Evolutionary conservation across 2,113 vertebrate genomes (phyloP).

Genomic region (Trochalopteron elliotii): DNA sequence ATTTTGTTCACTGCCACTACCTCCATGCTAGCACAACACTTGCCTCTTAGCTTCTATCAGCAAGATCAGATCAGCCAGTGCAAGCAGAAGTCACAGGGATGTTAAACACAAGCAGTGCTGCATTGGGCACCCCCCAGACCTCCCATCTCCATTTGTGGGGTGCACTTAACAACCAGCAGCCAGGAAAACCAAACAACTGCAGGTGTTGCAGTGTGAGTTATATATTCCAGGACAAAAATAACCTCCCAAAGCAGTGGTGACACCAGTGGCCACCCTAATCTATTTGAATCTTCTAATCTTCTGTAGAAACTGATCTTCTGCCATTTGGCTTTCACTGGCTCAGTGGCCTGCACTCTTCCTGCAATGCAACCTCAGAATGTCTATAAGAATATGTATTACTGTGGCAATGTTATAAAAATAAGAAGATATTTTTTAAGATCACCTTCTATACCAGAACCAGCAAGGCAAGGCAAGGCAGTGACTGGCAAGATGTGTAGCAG

Average conservation of each 20-base stretch:
- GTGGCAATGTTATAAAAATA: not conserved
- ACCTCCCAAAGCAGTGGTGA: not conserved
- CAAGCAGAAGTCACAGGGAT: rapidly evolving
- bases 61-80: not conserved
- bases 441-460: not conserved
- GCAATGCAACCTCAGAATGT: not conserved
- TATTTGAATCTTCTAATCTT: not conserved
- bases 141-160: rapidly evolving
- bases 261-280: not conserved
- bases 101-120: not conserved
- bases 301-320: not conserved
- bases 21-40: not conserved
- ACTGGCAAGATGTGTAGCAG: not conserved
- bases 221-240: not conserved
- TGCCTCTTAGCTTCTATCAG: not conserved
- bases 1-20: not conserved
- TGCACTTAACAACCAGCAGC: not conserved
- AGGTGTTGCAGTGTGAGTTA: not conserved
- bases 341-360: not conserved
- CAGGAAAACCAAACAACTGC: not conserved
- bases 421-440: not conserved
- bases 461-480: not conserved
- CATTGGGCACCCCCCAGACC: not conserved
- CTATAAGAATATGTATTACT: not conserved
- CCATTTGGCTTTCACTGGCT: not conserved